Evolutionary conservation across 2,888 invertebrate genomes (phyloP), one percentile per base, ranked within the genome.

Genomic region (Synergus gifuensis): DNA sequence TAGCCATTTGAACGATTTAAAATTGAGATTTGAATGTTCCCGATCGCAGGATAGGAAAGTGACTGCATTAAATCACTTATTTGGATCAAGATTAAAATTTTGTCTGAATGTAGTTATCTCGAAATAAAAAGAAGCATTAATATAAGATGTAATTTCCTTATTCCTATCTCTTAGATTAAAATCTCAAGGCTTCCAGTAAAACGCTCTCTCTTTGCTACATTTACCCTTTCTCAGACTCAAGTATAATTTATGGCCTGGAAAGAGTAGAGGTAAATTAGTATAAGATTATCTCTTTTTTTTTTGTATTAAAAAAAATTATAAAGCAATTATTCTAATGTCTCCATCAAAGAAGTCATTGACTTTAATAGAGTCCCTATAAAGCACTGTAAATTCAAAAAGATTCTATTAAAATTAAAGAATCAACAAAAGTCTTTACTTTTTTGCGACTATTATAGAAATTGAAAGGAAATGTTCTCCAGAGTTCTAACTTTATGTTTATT

Each of bases 151-250:
- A 54, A 49, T 73, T 54, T 40, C 54, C 73, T 54, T 54, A 54
- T 73, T 73, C 36, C 28, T 54, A 40, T 54, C 73, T 40, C n/a
- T 73, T 69, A 54, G 73, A 73, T 73, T 73, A 73, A 73, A 36
- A 54, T 73, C 73, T 73, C 54, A 73, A 54, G n/a, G 46, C 54
- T 73, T 73, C 16, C n/a, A 54, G 54, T 49, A 54, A 49, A 54
- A 73, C 36, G 49, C 28, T 40, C 40, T 64, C 67, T 46, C 54
- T 73, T 49, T 73, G 54, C 73, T 73, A 16, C 54, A 54, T 73
- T 73, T 36, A 54, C 36, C 36, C 54, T 73, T 73, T 54, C 69
- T 28, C 36, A 54, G 46, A 11, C 49, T 49, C 49, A 73, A 73
- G 49, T 49, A 54, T 54, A 28, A 73, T 73, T 73, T 54, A 73